Conservation (phyloP, 2,888 invertebrate genomes). For the Steinernema carpocapsae region DNA sequence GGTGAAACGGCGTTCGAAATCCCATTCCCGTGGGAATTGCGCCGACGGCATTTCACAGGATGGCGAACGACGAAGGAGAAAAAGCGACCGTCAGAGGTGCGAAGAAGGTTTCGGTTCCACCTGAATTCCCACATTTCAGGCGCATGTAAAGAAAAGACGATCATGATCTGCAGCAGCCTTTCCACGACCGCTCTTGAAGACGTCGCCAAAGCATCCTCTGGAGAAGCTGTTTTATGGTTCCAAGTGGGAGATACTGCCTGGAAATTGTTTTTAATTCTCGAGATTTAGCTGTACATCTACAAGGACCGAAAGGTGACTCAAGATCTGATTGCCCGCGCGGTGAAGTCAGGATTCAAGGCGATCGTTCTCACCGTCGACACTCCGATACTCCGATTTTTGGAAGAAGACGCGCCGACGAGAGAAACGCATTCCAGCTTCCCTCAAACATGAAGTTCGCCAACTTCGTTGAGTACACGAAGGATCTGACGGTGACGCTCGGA, state of each 20-base stretch:
- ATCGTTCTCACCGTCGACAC: conserved; percentile 77
- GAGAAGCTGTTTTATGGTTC: conserved; percentile 52
- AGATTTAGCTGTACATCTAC: conserved; percentile 90
- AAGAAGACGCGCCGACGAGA: conserved; percentile 72
- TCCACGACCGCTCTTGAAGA: conserved; percentile 49
- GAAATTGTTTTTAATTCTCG: no score
- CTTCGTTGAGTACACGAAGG: conserved; percentile 66
- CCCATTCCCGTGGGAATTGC: conserved; percentile 79
- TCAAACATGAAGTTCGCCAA: conserved; percentile 47
- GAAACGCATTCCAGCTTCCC: conserved; percentile 36
- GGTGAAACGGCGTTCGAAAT: conserved; percentile 72
- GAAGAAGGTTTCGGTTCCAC: background rate
- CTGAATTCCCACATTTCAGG: conserved; percentile 34
- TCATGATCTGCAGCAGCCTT: conserved; percentile 51
- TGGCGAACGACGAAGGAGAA: conserved; percentile 90
- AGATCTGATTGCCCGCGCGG: conserved; percentile 78
- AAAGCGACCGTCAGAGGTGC: conserved; percentile 81
- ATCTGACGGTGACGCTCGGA: conserved; percentile 72
- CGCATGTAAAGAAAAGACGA: conserved; percentile 44
- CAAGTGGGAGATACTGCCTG: conserved; percentile 46
- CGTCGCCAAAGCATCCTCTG: conserved; percentile 41
- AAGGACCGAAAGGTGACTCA: conserved; percentile 70
- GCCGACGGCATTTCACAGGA: conserved; percentile 83
- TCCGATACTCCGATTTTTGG: conserved; percentile 79
- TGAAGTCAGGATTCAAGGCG: conserved; percentile 77